Conservation (phyloP, 2,888 invertebrate species). For the Dorcus parallelipipedus region DNA sequence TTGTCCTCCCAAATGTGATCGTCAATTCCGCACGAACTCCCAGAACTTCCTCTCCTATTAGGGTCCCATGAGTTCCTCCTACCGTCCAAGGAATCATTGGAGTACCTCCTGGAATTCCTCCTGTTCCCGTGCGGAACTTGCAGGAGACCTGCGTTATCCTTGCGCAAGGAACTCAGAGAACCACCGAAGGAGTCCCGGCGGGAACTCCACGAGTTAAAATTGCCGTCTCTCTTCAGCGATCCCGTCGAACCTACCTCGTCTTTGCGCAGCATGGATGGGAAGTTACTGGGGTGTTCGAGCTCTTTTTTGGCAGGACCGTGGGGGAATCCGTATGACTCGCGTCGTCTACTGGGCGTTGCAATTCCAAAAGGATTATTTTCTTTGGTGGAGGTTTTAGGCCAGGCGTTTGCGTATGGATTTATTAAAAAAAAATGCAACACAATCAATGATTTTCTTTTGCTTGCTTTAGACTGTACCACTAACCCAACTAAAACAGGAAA, state of each 20-base stretch:
- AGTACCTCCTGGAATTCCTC: constrained; percentile 54
- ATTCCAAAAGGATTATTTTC: too few relatives aligned
- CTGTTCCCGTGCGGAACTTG: constrained; percentile 54
- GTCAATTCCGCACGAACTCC: constrained; percentile 57
- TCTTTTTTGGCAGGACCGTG: constrained; percentile 57
- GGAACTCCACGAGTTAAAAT: constrained; percentile 23
- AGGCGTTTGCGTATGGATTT: too few relatives aligned
- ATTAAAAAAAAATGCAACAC: too few relatives aligned
- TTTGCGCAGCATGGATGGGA: constrained; percentile 64
- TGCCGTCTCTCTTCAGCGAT: constrained; percentile 36
- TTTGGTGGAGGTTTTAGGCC: too few relatives aligned
- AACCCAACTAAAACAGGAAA: too few relatives aligned
- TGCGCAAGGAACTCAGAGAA: constrained; percentile 38
- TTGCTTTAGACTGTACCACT: too few relatives aligned
- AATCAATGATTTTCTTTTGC: too few relatives aligned
- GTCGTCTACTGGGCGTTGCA: constrained; percentile 49
- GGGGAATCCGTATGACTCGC: constrained; percentile 61
- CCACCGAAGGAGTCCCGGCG: constrained; percentile 41
- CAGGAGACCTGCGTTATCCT: constrained; percentile 43
- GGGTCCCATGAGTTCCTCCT: constrained; percentile 70
- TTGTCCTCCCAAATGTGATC: constrained; percentile 63
- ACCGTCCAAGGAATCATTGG: constrained; percentile 70
- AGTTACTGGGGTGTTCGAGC: constrained; percentile 67
- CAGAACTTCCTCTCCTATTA: constrained; percentile 61
- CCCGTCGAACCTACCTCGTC: constrained; percentile 45